Evolutionary conservation across 1,140 invertebrate genomes (phyloP).

Genomic region (Hycleus cichorii): DNA sequence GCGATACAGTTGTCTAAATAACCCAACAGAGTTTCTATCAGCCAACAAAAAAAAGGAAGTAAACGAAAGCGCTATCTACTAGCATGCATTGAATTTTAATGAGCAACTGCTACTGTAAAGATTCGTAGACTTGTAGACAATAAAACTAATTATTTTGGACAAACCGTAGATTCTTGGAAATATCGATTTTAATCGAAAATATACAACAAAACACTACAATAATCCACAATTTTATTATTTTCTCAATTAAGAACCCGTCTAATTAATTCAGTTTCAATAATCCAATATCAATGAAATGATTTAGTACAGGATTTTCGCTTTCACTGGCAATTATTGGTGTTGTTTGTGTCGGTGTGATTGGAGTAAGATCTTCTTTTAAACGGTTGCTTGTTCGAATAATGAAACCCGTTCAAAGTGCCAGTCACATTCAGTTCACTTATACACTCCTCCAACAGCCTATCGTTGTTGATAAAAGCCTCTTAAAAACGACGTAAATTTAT

Average conservation of each 20-base stretch:
- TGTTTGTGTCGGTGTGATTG: slow-evolving; percentile 16
- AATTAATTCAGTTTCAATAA: slow-evolving; percentile 12
- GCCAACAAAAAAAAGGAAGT: slow-evolving; percentile 2
- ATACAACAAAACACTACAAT: too few relatives aligned
- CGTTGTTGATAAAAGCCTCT: slow-evolving; percentile 11
- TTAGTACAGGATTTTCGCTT: slow-evolving; percentile 7
- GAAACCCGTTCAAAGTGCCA: slow-evolving; percentile 14
- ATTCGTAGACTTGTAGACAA: not conserved
- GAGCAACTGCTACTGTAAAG: slow-evolving; percentile 7
- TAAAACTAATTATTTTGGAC: too few relatives aligned
- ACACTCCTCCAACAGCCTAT: slow-evolving; percentile 14
- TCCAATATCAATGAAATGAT: slow-evolving; percentile 4
- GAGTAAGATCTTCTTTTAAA: slow-evolving; percentile 12
- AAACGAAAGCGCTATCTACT: slow-evolving; percentile 20
- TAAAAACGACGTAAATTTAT: slow-evolving; percentile 16
- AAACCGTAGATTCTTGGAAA: too few relatives aligned
- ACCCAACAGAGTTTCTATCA: too few relatives aligned
- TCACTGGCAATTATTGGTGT: slow-evolving; percentile 13
- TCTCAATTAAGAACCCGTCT: not conserved
- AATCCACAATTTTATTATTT: too few relatives aligned
- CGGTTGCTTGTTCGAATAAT: slow-evolving; percentile 6
- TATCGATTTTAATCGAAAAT: too few relatives aligned
- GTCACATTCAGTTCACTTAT: slow-evolving; percentile 14
- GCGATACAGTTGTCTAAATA: slow-evolving; percentile 13
- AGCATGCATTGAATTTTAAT: slow-evolving; percentile 22